Percentiles rank a stretch among this genome's conserved stretches.
Evolutionary conservation across 2,888 invertebrate species (phyloP).

Genomic region (Drosophila parthenogenetica): DNA sequence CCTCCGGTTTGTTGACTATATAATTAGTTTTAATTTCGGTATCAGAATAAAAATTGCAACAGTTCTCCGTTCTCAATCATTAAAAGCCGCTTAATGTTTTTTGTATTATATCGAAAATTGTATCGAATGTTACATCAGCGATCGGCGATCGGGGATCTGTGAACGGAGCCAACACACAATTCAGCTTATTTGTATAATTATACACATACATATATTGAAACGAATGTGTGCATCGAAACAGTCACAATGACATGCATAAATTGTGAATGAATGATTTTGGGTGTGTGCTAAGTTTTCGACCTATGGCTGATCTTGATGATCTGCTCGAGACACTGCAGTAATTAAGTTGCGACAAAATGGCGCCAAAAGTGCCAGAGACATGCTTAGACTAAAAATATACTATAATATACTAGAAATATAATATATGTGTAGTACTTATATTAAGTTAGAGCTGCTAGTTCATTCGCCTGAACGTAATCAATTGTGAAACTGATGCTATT

Average conservation of each 20-base stretch:
- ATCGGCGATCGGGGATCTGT: too few species aligned
- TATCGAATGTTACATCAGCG: not conserved
- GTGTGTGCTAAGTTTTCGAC: not conserved
- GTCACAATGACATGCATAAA: conserved; percentile 38
- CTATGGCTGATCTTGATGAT: conserved; percentile 10
- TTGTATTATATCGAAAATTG: conserved; percentile 2
- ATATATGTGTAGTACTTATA: too few species aligned
- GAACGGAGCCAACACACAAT: too few species aligned
- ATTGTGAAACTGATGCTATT: conserved; percentile 4
- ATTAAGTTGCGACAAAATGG: conserved; percentile 2
- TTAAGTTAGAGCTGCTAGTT: not conserved
- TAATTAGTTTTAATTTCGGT: not conserved
- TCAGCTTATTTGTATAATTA: not conserved
- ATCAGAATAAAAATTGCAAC: not conserved
- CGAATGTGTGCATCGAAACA: not conserved
- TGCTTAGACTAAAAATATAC: not conserved
- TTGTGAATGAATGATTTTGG: conserved; percentile 15
- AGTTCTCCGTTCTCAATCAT: not conserved
- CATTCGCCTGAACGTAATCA: not conserved
- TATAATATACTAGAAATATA: too few species aligned
- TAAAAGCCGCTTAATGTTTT: not conserved
- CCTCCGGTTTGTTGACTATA: too few species aligned
- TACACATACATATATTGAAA: not conserved
- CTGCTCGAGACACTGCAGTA: not conserved
- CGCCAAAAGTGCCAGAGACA: conserved; percentile 1